phyloP scores from a whole-genome alignment of 1,140 invertebrate genomes.

The Penaeus japonicus region DNA sequence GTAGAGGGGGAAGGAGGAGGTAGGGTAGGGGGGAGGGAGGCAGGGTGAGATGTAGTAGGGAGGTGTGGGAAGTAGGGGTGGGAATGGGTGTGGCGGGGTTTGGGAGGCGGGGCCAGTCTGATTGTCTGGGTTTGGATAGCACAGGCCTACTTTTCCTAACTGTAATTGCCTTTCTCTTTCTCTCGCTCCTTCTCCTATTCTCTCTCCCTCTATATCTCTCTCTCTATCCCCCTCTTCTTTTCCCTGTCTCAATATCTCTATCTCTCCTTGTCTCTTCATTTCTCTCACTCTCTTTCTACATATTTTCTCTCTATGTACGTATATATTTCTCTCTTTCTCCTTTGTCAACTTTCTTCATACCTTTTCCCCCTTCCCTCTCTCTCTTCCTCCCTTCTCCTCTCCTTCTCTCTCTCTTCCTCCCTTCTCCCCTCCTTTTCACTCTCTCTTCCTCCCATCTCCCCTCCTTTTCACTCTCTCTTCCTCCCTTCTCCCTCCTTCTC shows the following conservation, averaged over 20 bases:
- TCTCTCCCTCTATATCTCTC: neutral
- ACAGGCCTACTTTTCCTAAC: neutral
- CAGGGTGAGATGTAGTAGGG: too few relatives aligned
- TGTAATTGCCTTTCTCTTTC: neutral
- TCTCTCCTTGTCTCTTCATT: neutral
- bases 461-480: neutral
- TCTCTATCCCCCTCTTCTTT: neutral
- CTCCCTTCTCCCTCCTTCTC: neutral
- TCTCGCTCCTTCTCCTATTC: neutral
- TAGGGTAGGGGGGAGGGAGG: too few relatives aligned
- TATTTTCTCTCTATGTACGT: neutral
- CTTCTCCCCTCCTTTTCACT: neutral
- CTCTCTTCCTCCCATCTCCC: neutral
- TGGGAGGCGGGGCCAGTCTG: too few relatives aligned
- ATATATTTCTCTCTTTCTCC: neutral
- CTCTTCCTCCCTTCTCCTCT: neutral
- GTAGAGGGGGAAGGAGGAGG: too few relatives aligned
- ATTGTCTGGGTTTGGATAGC: too few relatives aligned
- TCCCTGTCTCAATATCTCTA: neutral
- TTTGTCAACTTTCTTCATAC: too few relatives aligned
- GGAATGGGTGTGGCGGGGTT: too few relatives aligned
- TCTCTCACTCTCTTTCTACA: neutral
- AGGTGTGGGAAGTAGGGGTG: too few relatives aligned
- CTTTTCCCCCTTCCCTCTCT: neutral
- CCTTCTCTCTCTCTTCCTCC: neutral